Evolutionary conservation across 2,797 vertebrate species (phyloP).

Genomic region (Acanthurus tractus): DNA sequence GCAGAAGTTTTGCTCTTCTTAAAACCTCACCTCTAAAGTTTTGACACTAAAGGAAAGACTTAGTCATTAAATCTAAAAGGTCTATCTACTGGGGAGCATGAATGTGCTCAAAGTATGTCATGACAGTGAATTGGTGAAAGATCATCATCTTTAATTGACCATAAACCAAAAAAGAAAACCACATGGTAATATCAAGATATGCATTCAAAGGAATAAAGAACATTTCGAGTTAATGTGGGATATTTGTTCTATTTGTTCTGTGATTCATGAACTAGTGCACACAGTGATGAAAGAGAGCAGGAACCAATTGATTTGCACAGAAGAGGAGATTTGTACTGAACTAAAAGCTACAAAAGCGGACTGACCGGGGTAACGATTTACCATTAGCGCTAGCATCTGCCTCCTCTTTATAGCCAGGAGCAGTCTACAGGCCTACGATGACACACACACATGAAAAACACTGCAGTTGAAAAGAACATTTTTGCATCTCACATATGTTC

Average conservation of each 20-base stretch:
- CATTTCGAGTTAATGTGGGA: neutral
- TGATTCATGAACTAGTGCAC: neutral
- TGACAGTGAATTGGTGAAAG: too few species aligned
- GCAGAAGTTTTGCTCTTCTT: neutral
- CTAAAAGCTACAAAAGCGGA: slow-evolving; percentile 25
- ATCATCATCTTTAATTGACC: neutral
- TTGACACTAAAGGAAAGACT: neutral
- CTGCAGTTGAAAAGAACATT: too few species aligned
- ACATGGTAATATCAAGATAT: too few species aligned
- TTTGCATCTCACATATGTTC: too few species aligned
- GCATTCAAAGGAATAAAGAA: neutral
- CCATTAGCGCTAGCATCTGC: slow-evolving; percentile 39
- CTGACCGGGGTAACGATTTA: slow-evolving; percentile 45
- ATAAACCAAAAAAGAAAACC: neutral
- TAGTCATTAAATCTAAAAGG: neutral
- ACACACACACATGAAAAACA: neutral
- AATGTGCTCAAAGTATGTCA: neutral
- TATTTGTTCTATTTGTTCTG: too few species aligned
- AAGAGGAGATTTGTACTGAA: slow-evolving; percentile 20
- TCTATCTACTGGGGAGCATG: neutral
- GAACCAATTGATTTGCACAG: slow-evolving; percentile 24
- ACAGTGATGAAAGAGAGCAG: neutral
- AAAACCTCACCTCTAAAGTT: neutral
- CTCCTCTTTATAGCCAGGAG: slow-evolving; percentile 33
- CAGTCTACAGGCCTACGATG: neutral